Conservation (phyloP, 2,113 vertebrate species). For the Uropsilus gracilis region DNA sequence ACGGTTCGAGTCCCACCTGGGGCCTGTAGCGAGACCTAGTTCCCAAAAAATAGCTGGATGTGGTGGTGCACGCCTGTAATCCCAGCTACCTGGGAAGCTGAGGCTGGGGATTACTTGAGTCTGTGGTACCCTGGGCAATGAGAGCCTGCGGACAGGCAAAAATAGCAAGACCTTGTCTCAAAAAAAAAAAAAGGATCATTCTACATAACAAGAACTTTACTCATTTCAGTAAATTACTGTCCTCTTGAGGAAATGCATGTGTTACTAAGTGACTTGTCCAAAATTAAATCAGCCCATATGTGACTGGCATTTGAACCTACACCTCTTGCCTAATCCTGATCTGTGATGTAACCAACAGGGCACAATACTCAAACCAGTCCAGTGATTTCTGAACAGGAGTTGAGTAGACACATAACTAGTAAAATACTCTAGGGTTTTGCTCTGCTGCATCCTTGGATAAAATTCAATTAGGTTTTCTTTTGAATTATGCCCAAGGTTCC, state of each 20-base stretch:
- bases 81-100: no score
- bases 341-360: not conserved
- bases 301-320: not conserved
- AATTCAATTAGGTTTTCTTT: not conserved
- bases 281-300: not conserved
- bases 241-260: not conserved
- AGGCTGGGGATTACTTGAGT: no score
- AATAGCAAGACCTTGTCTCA: no score
- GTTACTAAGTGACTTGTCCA: not conserved
- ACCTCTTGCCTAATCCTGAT: not conserved
- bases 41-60: no score
- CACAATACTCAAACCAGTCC: not conserved
- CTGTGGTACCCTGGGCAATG: no score
- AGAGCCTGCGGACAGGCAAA: no score
- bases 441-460: not conserved
- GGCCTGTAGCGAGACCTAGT: no score
- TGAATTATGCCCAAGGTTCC: not conserved
- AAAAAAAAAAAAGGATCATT: no score
- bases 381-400: not conserved
- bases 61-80: no score
- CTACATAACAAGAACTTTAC: not conserved
- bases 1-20: no score
- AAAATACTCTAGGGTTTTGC: not conserved
- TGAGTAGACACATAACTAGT: not conserved
- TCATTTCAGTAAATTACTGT: not conserved